Conservation (phyloP, 2,888 invertebrate genomes). For the Conops quadrifasciatus region DNA sequence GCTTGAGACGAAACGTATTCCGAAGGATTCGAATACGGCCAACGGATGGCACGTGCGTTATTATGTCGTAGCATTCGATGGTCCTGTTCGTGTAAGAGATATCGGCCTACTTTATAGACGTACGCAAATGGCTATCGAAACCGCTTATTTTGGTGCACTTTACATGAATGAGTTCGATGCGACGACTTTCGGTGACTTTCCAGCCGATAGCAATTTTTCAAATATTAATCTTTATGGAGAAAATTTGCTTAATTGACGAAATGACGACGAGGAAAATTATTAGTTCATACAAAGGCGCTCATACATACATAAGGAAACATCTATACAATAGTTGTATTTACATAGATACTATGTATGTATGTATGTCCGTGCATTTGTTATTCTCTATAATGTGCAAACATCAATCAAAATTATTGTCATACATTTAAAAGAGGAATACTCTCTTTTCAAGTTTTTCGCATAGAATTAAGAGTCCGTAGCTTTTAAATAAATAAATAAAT, state of each 20-base stretch:
- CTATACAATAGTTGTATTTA: too few species aligned
- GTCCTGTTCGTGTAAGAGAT: constrained; percentile 53
- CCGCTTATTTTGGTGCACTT: constrained; percentile 55
- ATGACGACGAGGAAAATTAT: not conserved
- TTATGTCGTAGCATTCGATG: constrained; percentile 54
- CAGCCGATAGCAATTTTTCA: constrained; percentile 44
- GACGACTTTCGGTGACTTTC: constrained; percentile 39
- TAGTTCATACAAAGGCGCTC: too few species aligned
- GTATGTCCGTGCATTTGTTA: not conserved
- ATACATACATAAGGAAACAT: too few species aligned
- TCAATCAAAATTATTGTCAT: too few species aligned
- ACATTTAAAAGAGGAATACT: too few species aligned
- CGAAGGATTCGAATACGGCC: constrained; percentile 43
- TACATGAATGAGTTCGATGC: constrained; percentile 51
- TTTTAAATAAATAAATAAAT: too few species aligned
- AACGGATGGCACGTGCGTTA: constrained; percentile 59
- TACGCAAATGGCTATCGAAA: constrained; percentile 37
- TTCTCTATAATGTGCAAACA: not conserved
- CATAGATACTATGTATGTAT: not conserved
- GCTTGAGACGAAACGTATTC: constrained; percentile 47
- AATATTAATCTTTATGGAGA: constrained; percentile 41
- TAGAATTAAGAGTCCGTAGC: too few species aligned
- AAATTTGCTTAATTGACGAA: constrained; percentile 43
- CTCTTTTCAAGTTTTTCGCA: too few species aligned
- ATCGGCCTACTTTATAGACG: constrained; percentile 54